A percentile compares a stretch with the other conserved stretches of the same genome.
phyloP scores from a whole-genome alignment of 2,888 invertebrate species.

The Sclerodermus sp. region DNA sequence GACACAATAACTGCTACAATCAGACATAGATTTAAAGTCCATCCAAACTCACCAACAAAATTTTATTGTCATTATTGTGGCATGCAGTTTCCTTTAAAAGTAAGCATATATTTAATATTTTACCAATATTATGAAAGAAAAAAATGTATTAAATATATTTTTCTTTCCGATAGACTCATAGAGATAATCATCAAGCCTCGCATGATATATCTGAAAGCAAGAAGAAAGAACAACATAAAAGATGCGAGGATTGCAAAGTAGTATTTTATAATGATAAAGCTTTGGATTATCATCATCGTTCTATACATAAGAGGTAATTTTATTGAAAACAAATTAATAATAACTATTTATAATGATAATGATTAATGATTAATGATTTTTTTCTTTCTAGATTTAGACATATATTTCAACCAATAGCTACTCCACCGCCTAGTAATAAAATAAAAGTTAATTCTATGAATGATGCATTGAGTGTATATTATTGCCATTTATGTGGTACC shows the following conservation, averaged over 20 bases:
- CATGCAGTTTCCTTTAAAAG: constrained; percentile 70
- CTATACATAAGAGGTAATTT: constrained; percentile 58
- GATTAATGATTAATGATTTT: neutral
- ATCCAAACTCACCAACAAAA: constrained; percentile 66
- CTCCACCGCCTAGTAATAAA: constrained; percentile 62
- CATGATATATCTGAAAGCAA: constrained; percentile 54
- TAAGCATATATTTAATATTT: constrained; percentile 35
- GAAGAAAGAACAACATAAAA: constrained; percentile 36
- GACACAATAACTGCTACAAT: constrained; percentile 66
- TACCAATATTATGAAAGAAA: neutral
- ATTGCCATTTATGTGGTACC: constrained; percentile 66
- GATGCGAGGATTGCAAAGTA: constrained; percentile 64
- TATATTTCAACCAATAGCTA: constrained; percentile 57
- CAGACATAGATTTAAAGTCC: constrained; percentile 69
- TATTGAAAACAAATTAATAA: neutral
- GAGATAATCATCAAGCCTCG: constrained; percentile 63
- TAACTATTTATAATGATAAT: constrained; percentile 1
- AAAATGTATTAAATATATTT: constrained; percentile 5
- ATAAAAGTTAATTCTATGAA: constrained; percentile 61
- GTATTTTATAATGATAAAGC: constrained; percentile 63
- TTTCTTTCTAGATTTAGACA: constrained; percentile 49
- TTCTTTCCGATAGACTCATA: constrained; percentile 59
- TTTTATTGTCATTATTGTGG: constrained; percentile 71
- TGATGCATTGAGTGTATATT: constrained; percentile 61
- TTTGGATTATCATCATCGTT: constrained; percentile 63